Base-by-base conservation (phyloP, 2,888 invertebrate genomes). In the Antitype chi region DNA sequence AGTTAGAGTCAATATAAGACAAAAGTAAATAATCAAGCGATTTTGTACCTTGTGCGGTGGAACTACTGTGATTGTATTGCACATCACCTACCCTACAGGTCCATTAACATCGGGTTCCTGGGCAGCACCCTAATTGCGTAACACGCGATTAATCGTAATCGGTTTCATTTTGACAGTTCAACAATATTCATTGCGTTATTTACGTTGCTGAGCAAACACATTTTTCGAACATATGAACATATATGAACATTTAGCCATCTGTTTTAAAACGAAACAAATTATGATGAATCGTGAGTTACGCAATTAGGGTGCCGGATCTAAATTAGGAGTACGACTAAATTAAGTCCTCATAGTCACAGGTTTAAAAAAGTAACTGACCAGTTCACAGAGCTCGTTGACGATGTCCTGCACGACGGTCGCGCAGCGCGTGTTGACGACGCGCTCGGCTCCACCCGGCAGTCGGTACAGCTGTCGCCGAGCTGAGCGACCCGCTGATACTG, bases 371-470 rank as follows among this genome's bases (percentile, higher is more conserved):
- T 17, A 63, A 68, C 93, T 82, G 38, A 97, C 97, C 93, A 98
- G 93, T 25, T 97, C 97, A 89, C 98, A 98, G 55, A 98, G 95
- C 86, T 98, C 98, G 81, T 97, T 96, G 86, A 98, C 98, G 85
- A 98, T 98, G 93, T 98, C 98, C 88, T 98, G 98, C 60, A 99
- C 99, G 77, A 99, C 99, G 20, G 99, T 99, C 80, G 99, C 99
- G 92, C 99, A 99, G 92, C 98, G 98, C 69, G 99, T 99, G 95
- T 99, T 99, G 86, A 99, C 98, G 85, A 99, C 99, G 71, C 99
- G 97, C 94, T 99, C 99, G 57, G 99, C 99, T 57, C 99, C 99
- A 68, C 99, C 99, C 7, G 99, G 99, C 92, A 99, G 97, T 78
- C 99, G 97, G 96, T 99, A 99, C 91, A 99, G 98, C 96, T 99